Evolutionary conservation across 2,888 invertebrate species (phyloP).

Genomic region (Aplocera efformata): DNA sequence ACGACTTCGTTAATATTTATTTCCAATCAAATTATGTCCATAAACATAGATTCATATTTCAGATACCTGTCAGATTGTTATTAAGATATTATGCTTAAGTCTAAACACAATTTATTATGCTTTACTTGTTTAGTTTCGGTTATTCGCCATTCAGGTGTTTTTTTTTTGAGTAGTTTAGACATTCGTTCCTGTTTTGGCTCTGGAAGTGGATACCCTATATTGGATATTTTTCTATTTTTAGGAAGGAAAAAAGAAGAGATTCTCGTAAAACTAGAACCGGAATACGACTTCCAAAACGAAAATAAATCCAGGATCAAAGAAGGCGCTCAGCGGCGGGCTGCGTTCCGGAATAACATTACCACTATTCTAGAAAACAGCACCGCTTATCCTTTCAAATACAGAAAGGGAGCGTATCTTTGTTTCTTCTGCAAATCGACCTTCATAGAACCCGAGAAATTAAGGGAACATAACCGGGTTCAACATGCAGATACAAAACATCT

Average conservation of each 20-base stretch:
- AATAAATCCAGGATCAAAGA: constrained; percentile 31
- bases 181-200: constrained; percentile 3
- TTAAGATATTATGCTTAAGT: no score
- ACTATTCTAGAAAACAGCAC: constrained; percentile 60
- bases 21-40: no score
- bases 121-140: no score
- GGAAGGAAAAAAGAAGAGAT: constrained; percentile 61
- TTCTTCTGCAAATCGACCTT: constrained; percentile 66
- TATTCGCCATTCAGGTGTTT: not conserved
- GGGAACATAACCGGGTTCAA: constrained; percentile 53
- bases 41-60: no score
- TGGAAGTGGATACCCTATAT: constrained; percentile 49
- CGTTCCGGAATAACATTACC: constrained; percentile 63
- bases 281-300: constrained; percentile 42
- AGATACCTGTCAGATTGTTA: no score
- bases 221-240: constrained; percentile 76
- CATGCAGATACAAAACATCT: constrained; percentile 50
- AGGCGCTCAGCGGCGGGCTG: constrained; percentile 52
- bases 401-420: constrained; percentile 66
- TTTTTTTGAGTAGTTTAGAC: constrained; percentile 9
- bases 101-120: no score
- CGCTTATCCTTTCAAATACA: constrained; percentile 71
- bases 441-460: constrained; percentile 63
- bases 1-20: no score
- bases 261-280: constrained; percentile 52